Percentiles rank a stretch among this genome's conserved stretches.
phyloP scores from a whole-genome alignment of 2,113 vertebrate species.

The Siniperca knerii region DNA sequence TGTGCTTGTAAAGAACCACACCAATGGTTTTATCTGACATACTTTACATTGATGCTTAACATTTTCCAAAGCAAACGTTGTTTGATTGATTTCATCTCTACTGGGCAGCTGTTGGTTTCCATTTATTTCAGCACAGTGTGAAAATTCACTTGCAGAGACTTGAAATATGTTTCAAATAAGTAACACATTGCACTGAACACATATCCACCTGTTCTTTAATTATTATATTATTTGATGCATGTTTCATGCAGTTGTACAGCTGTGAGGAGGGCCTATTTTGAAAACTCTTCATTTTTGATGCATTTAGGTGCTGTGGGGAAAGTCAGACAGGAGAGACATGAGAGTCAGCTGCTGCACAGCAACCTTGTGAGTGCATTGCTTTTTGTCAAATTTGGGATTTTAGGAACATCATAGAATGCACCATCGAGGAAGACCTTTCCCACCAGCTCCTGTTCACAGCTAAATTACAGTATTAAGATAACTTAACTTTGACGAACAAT shows the following conservation, averaged over 20 bases:
- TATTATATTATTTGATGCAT: too few species aligned
- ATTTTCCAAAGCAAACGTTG: background rate
- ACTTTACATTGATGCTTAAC: background rate
- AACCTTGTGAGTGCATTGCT: background rate
- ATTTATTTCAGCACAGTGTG: background rate
- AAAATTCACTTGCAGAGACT: background rate
- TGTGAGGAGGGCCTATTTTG: background rate
- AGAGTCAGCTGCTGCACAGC: background rate
- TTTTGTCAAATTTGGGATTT: background rate
- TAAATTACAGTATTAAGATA: background rate
- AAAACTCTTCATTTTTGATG: background rate
- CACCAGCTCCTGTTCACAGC: background rate
- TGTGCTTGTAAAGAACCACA: conserved; percentile 7
- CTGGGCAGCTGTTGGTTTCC: background rate
- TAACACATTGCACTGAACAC: background rate
- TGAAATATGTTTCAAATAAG: background rate
- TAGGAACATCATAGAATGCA: background rate
- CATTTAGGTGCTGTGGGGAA: background rate
- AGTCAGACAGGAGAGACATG: background rate
- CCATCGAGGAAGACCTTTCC: too few species aligned
- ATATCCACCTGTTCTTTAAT: background rate
- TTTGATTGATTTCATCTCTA: background rate
- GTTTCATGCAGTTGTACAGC: background rate
- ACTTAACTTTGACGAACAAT: background rate
- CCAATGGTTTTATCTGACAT: background rate